phyloP scores from a whole-genome alignment of 2,113 vertebrate species.

The Lepus americanus region DNA sequence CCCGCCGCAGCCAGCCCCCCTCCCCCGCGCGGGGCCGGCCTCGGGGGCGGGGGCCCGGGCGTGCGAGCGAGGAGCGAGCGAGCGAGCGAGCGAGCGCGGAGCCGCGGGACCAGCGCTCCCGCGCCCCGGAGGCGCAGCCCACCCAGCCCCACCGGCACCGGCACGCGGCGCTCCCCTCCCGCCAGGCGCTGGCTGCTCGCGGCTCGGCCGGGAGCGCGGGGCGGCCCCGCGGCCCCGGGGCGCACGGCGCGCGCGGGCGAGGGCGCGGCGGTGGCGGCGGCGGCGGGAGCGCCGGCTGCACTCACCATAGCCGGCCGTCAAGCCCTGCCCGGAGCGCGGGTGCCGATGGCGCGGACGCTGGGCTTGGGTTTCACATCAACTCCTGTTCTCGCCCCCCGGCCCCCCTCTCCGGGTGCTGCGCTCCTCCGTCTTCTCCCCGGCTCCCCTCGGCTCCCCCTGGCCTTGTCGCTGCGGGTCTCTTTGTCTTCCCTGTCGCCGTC shows the following conservation, averaged over 20 bases:
- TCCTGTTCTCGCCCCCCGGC: not conserved
- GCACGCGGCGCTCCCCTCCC: not conserved
- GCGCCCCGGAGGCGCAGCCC: slow-evolving; percentile 1
- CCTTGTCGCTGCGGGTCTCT: slow-evolving; percentile 63
- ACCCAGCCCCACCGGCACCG: not conserved
- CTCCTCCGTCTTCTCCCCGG: slow-evolving; percentile 62
- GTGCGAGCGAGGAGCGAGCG: not conserved
- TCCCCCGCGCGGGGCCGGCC: slow-evolving; percentile 30
- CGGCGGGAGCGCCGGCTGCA: slow-evolving; percentile 44
- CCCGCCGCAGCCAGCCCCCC: not conserved
- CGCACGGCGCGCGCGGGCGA: slow-evolving; percentile 11
- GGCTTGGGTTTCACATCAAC: slow-evolving; percentile 77
- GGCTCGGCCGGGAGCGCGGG: not conserved
- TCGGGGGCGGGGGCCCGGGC: slow-evolving; percentile 32
- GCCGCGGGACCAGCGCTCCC: not conserved
- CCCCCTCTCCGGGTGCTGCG: slow-evolving; percentile 53
- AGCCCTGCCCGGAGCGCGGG: slow-evolving; percentile 70
- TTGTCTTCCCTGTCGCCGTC: slow-evolving; percentile 66
- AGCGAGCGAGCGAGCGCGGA: not conserved
- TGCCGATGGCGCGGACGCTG: slow-evolving; percentile 66
- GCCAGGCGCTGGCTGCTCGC: not conserved
- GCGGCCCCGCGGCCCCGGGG: not conserved
- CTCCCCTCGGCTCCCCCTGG: slow-evolving; percentile 60
- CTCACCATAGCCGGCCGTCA: slow-evolving; percentile 83
- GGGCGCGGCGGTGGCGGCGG: not conserved